phyloP scores from a whole-genome alignment of 2,113 vertebrate species.

The Spermophilus dauricus region DNA sequence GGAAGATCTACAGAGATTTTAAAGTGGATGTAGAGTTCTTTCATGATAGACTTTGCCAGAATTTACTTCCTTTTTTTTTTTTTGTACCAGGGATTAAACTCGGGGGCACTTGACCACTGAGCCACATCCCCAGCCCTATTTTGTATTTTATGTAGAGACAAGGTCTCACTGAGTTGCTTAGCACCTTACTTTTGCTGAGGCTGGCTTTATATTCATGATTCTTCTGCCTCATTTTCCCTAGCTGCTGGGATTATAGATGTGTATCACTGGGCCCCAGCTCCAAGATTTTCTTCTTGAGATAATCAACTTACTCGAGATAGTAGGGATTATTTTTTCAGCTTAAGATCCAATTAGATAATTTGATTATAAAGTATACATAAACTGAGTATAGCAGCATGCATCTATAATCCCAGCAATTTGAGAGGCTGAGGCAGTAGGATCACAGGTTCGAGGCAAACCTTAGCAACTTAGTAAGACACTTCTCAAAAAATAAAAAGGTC shows the following conservation, averaged over 20 bases:
- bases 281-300: not conserved
- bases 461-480: not conserved
- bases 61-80: not conserved
- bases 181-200: too few relatives aligned
- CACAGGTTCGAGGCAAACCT: not conserved
- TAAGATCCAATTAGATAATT: not conserved
- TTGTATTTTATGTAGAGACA: too few relatives aligned
- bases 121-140: too few relatives aligned
- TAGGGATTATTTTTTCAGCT: not conserved
- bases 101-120: too few relatives aligned
- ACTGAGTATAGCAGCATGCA: not conserved
- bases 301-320: not conserved
- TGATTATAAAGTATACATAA: not conserved
- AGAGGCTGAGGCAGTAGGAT: not conserved
- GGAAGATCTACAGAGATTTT: not conserved
- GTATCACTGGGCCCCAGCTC: too few relatives aligned
- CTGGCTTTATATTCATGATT: too few relatives aligned
- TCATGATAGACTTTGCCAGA: not conserved
- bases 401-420: not conserved
- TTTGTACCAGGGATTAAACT: too few relatives aligned
- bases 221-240: too few relatives aligned
- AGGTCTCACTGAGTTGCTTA: too few relatives aligned
- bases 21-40: rapidly evolving
- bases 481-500: not conserved
- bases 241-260: too few relatives aligned